phyloP scores from a whole-genome alignment of 2,888 invertebrate species.

The Strigamia maritima region DNA sequence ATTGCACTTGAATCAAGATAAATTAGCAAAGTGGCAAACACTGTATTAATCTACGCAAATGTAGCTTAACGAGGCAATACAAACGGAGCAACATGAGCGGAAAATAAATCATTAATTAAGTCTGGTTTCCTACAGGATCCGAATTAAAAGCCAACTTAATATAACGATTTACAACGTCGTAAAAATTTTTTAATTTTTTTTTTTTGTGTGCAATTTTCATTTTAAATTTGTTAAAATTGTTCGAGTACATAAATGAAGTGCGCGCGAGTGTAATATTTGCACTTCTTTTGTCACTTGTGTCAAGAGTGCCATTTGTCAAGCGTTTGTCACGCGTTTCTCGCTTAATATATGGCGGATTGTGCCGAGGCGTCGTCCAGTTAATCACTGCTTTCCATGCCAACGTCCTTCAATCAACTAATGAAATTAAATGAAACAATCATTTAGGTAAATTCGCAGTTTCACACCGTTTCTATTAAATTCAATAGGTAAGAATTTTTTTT shows the following conservation, averaged over 20 bases:
- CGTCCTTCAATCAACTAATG: neutral
- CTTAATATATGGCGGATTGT: neutral
- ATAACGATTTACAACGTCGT: neutral
- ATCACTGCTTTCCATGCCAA: neutral
- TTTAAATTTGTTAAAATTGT: neutral
- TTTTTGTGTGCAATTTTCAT: neutral
- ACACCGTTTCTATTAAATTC: neutral
- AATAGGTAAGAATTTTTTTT: neutral
- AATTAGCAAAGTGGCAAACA: slow-evolving; percentile 11
- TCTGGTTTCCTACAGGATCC: neutral
- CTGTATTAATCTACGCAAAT: neutral
- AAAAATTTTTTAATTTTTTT: neutral
- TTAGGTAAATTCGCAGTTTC: too few species aligned
- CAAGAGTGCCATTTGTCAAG: neutral
- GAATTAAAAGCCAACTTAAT: neutral
- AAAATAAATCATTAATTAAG: slow-evolving; percentile 19
- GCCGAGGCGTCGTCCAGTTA: neutral
- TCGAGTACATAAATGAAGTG: neutral
- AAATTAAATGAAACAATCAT: neutral
- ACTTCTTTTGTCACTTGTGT: neutral
- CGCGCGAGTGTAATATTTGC: neutral
- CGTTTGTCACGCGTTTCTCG: neutral
- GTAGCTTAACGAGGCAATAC: neutral
- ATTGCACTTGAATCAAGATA: slow-evolving; percentile 16
- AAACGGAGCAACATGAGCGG: neutral